Evolutionary conservation across 2,888 invertebrate genomes (phyloP).

Genomic region (Hypolimnas misippus): DNA sequence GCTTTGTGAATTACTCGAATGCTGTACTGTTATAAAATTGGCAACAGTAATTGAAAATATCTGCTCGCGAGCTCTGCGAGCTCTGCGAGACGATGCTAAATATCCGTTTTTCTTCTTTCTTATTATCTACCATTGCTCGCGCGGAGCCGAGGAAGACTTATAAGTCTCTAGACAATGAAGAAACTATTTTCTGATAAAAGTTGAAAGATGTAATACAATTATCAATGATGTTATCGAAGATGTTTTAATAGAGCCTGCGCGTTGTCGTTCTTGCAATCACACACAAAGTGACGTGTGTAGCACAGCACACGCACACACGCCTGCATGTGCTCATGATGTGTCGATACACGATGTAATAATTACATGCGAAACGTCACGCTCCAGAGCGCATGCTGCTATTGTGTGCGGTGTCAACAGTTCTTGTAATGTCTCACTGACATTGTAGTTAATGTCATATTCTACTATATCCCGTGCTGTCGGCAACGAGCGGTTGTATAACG

Average conservation of each 20-base stretch:
- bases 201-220: too few relatives aligned
- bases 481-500: neutral
- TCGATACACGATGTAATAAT: slow-evolving; percentile 17
- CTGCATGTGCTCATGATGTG: slow-evolving; percentile 6
- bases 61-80: neutral
- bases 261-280: neutral
- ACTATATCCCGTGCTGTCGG: neutral
- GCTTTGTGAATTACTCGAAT: neutral
- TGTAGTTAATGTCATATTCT: neutral
- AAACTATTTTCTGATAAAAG: too few relatives aligned
- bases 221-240: too few relatives aligned
- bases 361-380: slow-evolving; percentile 20
- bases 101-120: neutral
- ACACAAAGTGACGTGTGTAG: neutral
- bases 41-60: slow-evolving; percentile 9
- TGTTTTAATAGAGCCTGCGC: neutral
- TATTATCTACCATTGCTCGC: neutral
- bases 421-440: neutral
- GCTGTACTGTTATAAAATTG: slow-evolving; percentile 13
- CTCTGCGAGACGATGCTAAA: neutral
- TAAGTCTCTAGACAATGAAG: too few relatives aligned
- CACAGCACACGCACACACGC: neutral
- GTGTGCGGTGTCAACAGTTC: slow-evolving; percentile 5
- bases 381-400: slow-evolving; percentile 7
- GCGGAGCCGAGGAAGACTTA: neutral